A percentile compares a stretch with the other conserved stretches of the same genome.
Evolutionary conservation across 1,140 invertebrate genomes (phyloP).

Genomic region (Belonocnema kinseyi): DNA sequence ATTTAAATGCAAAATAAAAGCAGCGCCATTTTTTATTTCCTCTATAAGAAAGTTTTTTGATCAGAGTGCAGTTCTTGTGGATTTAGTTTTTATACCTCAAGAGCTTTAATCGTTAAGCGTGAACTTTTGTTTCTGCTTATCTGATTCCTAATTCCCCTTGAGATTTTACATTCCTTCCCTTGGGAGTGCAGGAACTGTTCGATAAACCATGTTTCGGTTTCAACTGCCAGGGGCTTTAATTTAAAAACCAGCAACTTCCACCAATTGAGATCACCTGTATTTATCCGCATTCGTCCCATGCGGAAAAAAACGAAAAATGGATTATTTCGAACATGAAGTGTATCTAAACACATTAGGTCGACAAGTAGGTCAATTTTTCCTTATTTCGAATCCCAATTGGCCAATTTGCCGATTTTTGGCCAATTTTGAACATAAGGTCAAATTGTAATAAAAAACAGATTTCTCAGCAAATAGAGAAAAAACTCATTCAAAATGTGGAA

Average conservation of each 20-base stretch:
- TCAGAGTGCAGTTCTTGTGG: slow-evolving; percentile 14
- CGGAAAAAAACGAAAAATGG: background rate
- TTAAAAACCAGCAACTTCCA: slow-evolving; percentile 13
- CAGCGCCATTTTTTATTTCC: background rate
- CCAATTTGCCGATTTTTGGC: too few species aligned
- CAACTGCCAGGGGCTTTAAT: slow-evolving; percentile 3
- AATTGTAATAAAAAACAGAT: too few species aligned
- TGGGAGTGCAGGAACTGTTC: slow-evolving; percentile 3
- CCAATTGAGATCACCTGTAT: background rate
- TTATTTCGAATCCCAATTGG: background rate
- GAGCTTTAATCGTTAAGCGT: slow-evolving; percentile 22
- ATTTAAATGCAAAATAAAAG: background rate
- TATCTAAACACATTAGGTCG: background rate
- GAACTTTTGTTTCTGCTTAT: slow-evolving; percentile 22
- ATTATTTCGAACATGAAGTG: background rate
- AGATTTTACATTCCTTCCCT: background rate
- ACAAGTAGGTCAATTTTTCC: background rate
- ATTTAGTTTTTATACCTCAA: background rate
- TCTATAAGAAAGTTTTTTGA: slow-evolving; percentile 1
- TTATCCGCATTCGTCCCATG: background rate
- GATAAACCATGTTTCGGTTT: slow-evolving; percentile 6
- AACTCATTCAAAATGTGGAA: too few species aligned
- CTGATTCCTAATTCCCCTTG: slow-evolving; percentile 28
- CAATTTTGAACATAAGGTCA: too few species aligned
- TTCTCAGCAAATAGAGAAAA: too few species aligned